Conservation (phyloP, 2,113 vertebrate species). For the Daubentonia madagascariensis region DNA sequence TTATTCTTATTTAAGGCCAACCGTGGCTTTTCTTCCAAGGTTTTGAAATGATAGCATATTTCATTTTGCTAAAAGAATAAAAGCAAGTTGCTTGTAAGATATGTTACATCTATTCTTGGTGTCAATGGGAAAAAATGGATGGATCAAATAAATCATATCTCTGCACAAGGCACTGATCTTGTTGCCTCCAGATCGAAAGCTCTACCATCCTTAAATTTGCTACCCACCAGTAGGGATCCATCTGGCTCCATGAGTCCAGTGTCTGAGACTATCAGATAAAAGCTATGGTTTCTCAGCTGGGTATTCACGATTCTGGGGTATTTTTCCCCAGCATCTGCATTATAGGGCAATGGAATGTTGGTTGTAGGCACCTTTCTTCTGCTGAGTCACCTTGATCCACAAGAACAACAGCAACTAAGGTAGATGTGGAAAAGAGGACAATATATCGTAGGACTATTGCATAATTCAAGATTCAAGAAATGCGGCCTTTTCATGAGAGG, state of each 20-base stretch:
- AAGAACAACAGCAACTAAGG: neutral
- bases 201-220: neutral
- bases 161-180: neutral
- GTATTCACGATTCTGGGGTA: neutral
- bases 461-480: neutral
- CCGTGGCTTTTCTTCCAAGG: neutral
- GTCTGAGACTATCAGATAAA: neutral
- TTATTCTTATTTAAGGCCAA: neutral
- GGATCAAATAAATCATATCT: neutral
- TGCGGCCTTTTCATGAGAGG: neutral
- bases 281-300: accelerated
- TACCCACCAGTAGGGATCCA: too few species aligned
- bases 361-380: neutral
- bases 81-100: neutral
- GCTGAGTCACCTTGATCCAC: neutral
- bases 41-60: neutral
- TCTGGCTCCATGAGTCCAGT: neutral
- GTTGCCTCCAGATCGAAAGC: neutral
- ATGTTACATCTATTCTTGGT: neutral
- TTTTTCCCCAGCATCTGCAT: neutral
- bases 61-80: neutral
- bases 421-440: neutral
- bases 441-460: neutral
- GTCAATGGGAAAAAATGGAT: neutral
- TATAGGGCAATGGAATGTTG: neutral